phyloP scores from a whole-genome alignment of 2,888 invertebrate genomes.

The Hydropsyche betteni region DNA sequence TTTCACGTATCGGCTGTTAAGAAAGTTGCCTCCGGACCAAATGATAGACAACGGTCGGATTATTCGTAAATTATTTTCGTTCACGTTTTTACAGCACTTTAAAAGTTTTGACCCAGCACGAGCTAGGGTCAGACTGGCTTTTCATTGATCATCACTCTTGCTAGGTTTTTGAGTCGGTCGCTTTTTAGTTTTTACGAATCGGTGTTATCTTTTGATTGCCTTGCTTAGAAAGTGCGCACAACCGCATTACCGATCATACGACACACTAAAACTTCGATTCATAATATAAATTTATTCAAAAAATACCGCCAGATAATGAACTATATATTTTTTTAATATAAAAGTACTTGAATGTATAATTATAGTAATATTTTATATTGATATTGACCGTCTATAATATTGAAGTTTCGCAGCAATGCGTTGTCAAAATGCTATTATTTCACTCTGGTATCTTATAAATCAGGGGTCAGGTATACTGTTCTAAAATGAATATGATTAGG shows the following conservation, averaged over 20 bases:
- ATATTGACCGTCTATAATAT: too few relatives aligned
- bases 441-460: too few relatives aligned
- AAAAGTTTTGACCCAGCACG: conserved; percentile 45
- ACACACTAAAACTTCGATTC: too few relatives aligned
- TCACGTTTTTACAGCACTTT: conserved; percentile 45
- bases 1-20: conserved; percentile 42
- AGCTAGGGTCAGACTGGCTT: conserved; percentile 39
- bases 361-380: too few relatives aligned
- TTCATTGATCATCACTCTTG: conserved; percentile 43
- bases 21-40: conserved; percentile 42
- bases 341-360: too few relatives aligned
- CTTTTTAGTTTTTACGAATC: conserved; percentile 24
- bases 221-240: conserved; percentile 34
- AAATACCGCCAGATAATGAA: too few relatives aligned
- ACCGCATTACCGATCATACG: not conserved
- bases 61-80: conserved; percentile 45
- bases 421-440: too few relatives aligned
- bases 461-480: not conserved
- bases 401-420: too few relatives aligned
- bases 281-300: too few relatives aligned
- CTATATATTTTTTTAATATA: too few relatives aligned
- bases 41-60: conserved; percentile 38
- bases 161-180: conserved; percentile 11
- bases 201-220: conserved; percentile 41
- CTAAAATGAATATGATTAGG: conserved; percentile 14